Base-by-base conservation (phyloP, 1,140 invertebrate genomes). In the Drosophila tristis region DNA sequence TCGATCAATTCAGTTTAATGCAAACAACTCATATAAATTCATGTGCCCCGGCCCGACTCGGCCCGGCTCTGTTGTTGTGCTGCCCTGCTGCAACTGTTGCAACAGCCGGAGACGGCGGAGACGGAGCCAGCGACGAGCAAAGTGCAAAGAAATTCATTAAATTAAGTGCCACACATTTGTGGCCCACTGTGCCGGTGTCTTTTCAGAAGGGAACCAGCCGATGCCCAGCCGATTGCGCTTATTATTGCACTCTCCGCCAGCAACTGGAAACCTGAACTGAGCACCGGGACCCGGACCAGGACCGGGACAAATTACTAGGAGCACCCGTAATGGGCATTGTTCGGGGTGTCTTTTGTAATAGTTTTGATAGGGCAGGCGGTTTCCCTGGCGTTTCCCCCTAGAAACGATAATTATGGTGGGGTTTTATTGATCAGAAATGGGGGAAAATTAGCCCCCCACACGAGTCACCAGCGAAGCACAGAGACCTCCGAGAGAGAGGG, bases 61-160 rank as follows among this genome's bases (percentile, higher is more conserved):
- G 59, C 31, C 20, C 20, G 60, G 45, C 39, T 58, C 43, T 54
- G 16, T 42, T n/a, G 2, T 29, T 31, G 58, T 57, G 16, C 35
- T 25, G 9, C 25, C 1, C 26, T 15, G 16, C 9, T 25, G 47
- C 16, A 11, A 16, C 16, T 13, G 35, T 39, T 54, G 44, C 48
- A 55, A 31, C 54, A 45, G 58, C 71, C 60, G 39, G 63, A 77
- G 29, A 29, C 2, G 6, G 26, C 2, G 5, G 7, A 31, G 29
- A 8, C 29, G 65, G 56, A 75, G 74, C 29, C 48, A 20, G 39
- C 53, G 45, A 62, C 43, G 62, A 80, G 80, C 71, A 75, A 87
- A 87, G 84, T 87, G 84, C 84, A 87, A 87, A 84, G 84, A 89
- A 87, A 87, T 87, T 87, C 84, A 87, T 87, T 87, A 87, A 87